Evolutionary conservation across 2,797 vertebrate genomes (phyloP), one percentile per base, ranked within the genome.

Genomic region (Menidia menidia): DNA sequence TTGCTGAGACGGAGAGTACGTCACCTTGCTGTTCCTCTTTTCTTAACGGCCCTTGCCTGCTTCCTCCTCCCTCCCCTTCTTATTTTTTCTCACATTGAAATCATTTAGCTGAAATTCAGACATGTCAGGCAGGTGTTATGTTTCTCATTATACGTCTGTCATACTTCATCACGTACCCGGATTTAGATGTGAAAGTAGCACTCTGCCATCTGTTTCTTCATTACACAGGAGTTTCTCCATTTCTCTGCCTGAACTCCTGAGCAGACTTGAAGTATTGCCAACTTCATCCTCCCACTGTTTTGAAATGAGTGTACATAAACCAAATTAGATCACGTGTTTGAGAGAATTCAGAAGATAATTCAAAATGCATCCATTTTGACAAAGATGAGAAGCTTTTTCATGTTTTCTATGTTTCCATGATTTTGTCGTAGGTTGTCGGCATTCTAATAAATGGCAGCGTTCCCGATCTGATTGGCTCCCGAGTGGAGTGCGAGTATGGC

Each of bases 401-500:
- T 70, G 45, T 71, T 64, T 33, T 60, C 44, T 62, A 44, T 19
- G 25, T 66, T 1, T 79, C 18, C 69, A n/a, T 73, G 12, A 72
- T 71, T 70, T 43, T 41, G 64, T 58, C 3, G 1, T 85, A 97
- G 98, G 89, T 93, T 58, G 94, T 99, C 73, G 96, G 98, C 71
- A 96, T 99, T 70, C 95, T 97, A 87, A 95, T 99, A 81, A 94
- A 96, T 0, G 98, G 98, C 72, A 98, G 95, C 25, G 94, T 99
- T 70, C 97, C 98, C 0, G 95, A 96, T 85, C 92, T 99, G 83
- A 93, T 89, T 0, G 95, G 94, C 72, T 95, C 95, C 73, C 86
- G 88, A 13, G 96, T 98, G 85, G 92, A 95, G 58, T 99, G 98
- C 62, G 96, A 97, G 91, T 99, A 96, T 4, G 95, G 95, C 44